A percentile compares a stretch with the other conserved stretches of the same genome.
Evolutionary conservation across 1,140 invertebrate genomes (phyloP).

Genomic region (Archegozetes longisetosus): DNA sequence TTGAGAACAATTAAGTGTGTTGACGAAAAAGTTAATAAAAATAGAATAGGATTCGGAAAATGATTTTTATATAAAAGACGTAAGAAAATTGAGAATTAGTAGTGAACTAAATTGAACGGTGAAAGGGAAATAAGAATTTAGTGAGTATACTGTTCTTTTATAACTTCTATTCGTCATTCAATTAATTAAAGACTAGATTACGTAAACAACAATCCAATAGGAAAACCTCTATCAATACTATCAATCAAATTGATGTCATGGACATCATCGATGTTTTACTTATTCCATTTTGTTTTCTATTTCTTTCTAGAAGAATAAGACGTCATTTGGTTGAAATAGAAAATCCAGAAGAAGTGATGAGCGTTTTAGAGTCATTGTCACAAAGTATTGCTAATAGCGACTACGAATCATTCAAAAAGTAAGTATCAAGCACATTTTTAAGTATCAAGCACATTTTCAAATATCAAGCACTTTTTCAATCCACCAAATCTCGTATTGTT

Average conservation of each 20-base stretch:
- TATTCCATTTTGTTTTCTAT: not conserved
- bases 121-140: too few relatives aligned
- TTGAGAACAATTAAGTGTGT: too few relatives aligned
- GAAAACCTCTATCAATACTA: too few relatives aligned
- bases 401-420: conserved; percentile 26
- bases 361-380: conserved; percentile 40
- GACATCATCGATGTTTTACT: not conserved
- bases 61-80: too few relatives aligned
- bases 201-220: not conserved
- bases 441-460: not conserved
- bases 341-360: conserved; percentile 40
- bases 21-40: too few relatives aligned
- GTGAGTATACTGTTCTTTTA: not conserved
- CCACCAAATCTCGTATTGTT: too few relatives aligned
- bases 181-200: not conserved
- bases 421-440: not conserved
- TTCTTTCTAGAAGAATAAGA: not conserved
- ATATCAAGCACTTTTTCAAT: not conserved
- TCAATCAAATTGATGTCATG: not conserved
- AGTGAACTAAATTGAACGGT: too few relatives aligned
- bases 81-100: too few relatives aligned
- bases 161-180: not conserved
- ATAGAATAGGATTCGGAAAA: too few relatives aligned
- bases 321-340: conserved; percentile 30
- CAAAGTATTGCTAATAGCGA: conserved; percentile 37